phyloP scores from a whole-genome alignment of 64 coral and sea anemone genomes.

The Dendrophyllia cribrosa region DNA sequence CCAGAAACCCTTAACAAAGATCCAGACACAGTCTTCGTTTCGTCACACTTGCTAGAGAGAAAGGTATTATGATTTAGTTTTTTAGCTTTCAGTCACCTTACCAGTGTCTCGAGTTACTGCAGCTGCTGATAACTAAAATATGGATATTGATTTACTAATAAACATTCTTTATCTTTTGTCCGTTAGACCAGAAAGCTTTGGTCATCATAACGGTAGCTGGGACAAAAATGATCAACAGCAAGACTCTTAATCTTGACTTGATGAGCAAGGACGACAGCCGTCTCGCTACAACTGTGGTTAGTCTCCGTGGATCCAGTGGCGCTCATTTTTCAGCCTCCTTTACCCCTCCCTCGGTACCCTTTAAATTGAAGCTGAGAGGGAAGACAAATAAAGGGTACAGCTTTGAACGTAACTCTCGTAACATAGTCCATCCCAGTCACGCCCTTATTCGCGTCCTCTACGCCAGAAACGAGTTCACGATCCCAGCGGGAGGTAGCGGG shows the following conservation, averaged over 20 bases:
- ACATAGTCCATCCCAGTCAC: slow-evolving; percentile 13
- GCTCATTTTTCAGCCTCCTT: slow-evolving; percentile 57
- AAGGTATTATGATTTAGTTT: too few species aligned
- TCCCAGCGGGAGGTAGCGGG: slow-evolving; percentile 17
- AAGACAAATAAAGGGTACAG: slow-evolving; percentile 42
- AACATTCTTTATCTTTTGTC: neutral
- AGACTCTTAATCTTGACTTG: slow-evolving; percentile 27
- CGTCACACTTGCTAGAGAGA: too few species aligned
- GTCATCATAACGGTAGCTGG: slow-evolving; percentile 67
- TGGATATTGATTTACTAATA: too few species aligned
- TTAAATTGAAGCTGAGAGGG: slow-evolving; percentile 34
- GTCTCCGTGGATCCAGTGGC: slow-evolving; percentile 7
- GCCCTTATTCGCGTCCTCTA: slow-evolving; percentile 29
- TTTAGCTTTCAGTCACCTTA: too few species aligned
- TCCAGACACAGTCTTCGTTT: too few species aligned
- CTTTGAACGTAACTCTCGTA: slow-evolving; percentile 30
- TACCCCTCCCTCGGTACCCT: slow-evolving; percentile 33
- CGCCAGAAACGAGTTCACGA: slow-evolving; percentile 47
- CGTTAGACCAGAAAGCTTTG: neutral
- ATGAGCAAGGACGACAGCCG: neutral
- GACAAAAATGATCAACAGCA: slow-evolving; percentile 7
- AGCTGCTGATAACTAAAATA: too few species aligned
- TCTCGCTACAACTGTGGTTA: neutral
- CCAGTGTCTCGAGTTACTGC: too few species aligned
- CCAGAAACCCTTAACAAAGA: too few species aligned